phyloP scores from a whole-genome alignment of 2,797 vertebrate genomes.

The Channallabes apus region DNA sequence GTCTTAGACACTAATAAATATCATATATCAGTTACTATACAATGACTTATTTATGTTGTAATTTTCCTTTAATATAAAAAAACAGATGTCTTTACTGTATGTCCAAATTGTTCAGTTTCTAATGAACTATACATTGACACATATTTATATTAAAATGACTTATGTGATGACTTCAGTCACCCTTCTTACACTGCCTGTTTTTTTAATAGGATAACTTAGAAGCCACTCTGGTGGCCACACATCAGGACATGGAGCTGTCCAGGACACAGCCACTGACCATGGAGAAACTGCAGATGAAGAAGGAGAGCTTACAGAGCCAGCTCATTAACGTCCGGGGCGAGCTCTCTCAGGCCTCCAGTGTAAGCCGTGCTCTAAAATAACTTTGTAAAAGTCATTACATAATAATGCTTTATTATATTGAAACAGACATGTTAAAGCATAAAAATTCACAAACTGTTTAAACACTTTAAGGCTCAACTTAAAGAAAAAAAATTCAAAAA shows the following conservation, averaged over 20 bases:
- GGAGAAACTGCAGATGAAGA: constrained; percentile 88
- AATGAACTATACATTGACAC: not conserved
- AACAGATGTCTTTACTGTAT: not conserved
- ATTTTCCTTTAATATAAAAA: not conserved
- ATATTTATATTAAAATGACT: not conserved
- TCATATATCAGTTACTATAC: no score
- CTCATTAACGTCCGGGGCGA: constrained; percentile 94
- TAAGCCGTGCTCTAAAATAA: constrained; percentile 62
- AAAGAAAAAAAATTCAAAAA: not conserved
- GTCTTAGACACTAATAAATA: no score
- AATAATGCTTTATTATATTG: not conserved
- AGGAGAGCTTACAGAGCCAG: constrained; percentile 92
- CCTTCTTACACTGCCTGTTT: not conserved
- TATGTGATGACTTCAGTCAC: not conserved
- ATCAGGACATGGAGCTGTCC: constrained; percentile 94
- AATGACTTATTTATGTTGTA: not conserved
- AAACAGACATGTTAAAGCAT: not conserved
- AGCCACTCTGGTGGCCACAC: constrained; percentile 88
- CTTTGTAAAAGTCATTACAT: not conserved
- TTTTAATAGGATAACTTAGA: constrained; percentile 86
- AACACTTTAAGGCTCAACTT: not conserved
- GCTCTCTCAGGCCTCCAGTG: constrained; percentile 92
- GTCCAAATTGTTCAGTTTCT: not conserved
- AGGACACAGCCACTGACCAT: constrained; percentile 81
- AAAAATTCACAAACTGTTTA: not conserved